Percentiles rank a stretch among this genome's conserved stretches.
These are phyloP conservation scores for Drosophila stalkeri DNA, from an alignment of 2,888 invertebrate species.

Conservation along the genomic window DNA sequence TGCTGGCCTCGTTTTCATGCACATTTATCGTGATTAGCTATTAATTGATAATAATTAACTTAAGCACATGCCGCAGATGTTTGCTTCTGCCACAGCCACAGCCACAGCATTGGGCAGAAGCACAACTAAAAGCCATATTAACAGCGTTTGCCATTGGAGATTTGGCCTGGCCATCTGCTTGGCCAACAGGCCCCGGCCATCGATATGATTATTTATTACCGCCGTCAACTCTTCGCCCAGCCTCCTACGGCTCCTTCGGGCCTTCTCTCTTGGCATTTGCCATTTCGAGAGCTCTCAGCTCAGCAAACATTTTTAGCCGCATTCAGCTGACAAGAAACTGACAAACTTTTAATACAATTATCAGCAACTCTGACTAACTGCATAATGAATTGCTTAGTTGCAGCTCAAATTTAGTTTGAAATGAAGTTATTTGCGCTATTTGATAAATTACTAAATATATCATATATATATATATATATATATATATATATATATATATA, in stretches of 20 bases:
- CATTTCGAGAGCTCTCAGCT: background rate
- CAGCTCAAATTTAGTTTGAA: background rate
- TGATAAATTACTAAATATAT: background rate
- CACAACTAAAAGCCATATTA: constrained; percentile 55
- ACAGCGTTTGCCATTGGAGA: constrained; percentile 41
- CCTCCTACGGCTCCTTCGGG: background rate
- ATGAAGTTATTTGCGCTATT: background rate
- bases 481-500: no score
- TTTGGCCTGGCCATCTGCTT: constrained; percentile 12
- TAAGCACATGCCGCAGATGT: constrained; percentile 74
- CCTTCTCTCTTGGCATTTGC: background rate
- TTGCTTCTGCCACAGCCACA: constrained; percentile 14
- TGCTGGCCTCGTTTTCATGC: constrained; percentile 68
- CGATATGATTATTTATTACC: constrained; percentile 50
- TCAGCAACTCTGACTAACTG: background rate
- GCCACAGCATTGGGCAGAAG: background rate
- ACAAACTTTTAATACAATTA: constrained; percentile 10
- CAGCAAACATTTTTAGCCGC: constrained; percentile 1
- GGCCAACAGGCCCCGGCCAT: constrained; percentile 19
- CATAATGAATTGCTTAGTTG: constrained; percentile 9
- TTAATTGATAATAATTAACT: constrained; percentile 81
- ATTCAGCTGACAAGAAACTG: background rate
- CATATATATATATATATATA: background rate
- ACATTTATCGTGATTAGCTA: constrained; percentile 80
- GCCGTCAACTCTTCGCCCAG: background rate